Evolutionary conservation across 2,888 invertebrate species (phyloP).

Genomic region (Trichacis sp.): DNA sequence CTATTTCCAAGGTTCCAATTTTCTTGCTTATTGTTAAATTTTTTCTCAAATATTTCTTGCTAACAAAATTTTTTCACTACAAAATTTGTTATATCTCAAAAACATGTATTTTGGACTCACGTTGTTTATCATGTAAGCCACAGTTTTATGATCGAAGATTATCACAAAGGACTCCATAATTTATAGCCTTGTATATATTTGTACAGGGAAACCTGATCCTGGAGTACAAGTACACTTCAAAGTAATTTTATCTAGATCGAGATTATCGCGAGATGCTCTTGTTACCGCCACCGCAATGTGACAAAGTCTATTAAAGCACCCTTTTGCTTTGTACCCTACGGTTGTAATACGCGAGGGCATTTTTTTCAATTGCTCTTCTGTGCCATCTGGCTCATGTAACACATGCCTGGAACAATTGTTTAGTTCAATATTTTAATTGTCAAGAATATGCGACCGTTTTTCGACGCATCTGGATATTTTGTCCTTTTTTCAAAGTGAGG

Average conservation of each 20-base stretch:
- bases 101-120: no score
- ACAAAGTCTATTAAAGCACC: no score
- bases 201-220: not conserved
- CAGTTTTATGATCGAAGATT: no score
- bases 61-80: no score
- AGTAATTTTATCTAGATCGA: conserved; percentile 38
- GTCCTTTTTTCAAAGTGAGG: no score
- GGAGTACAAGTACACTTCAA: not conserved
- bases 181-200: no score
- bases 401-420: not conserved
- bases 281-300: conserved; percentile 2
- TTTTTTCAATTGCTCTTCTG: not conserved
- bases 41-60: no score
- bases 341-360: conserved; percentile 3
- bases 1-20: no score
- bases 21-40: no score
- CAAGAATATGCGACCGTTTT: not conserved
- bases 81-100: no score
- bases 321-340: not conserved
- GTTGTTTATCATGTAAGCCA: no score
- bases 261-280: conserved; percentile 19
- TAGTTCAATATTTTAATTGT: not conserved
- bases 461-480: not conserved
- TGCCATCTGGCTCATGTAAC: conserved; percentile 1
- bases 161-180: no score